Base-by-base conservation (phyloP, 2,113 vertebrate species). In the Narcine bancroftii region DNA sequence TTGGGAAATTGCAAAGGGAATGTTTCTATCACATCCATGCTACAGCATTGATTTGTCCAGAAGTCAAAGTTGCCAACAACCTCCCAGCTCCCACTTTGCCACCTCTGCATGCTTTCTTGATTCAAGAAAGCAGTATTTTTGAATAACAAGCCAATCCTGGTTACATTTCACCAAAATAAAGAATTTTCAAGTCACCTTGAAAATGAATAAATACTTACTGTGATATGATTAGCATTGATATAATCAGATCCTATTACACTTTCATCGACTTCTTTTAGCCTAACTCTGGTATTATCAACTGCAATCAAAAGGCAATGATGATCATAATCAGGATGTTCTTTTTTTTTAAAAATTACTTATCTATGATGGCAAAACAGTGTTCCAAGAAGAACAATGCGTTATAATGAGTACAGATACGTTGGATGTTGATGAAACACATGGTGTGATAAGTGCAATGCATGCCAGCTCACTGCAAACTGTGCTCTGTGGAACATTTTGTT, bases 171-270 rank as follows among this genome's bases (percentile, higher is more conserved):
- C 0, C 13, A 60, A 33, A 85, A 87, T 21, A 36, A 87, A 87
- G 53, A 56, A 29, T 56, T 33, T 56, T 3, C n/a, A 75, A 92
- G 53, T n/a, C 15, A 92, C 39, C 24, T 33, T 42, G 56, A 53
- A 92, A 3, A 56, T 77, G 33, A 56, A 53, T 13, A 92, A 13
- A 53, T 92, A 94, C 93, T 94, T 94, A 97, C 97, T 96, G 95
- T 95, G 94, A 98, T 97, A 83, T 98, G 97, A 95, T 97, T 98
- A 94, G 97, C 97, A 1, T 97, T 98, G 94, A 97, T 97, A 95
- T 97, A 97, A 95, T 98, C 96, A 0, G 97, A 96, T 89, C 96
- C 96, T 0, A 95, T 94, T 53, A 95, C 73, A 0, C 96, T 96
- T 87, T 94, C 93, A 53, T 98, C 97, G 0, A 71, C 92, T 0